phyloP scores from a whole-genome alignment of 2,113 vertebrate genomes.

The Chaenogobius annularis region DNA sequence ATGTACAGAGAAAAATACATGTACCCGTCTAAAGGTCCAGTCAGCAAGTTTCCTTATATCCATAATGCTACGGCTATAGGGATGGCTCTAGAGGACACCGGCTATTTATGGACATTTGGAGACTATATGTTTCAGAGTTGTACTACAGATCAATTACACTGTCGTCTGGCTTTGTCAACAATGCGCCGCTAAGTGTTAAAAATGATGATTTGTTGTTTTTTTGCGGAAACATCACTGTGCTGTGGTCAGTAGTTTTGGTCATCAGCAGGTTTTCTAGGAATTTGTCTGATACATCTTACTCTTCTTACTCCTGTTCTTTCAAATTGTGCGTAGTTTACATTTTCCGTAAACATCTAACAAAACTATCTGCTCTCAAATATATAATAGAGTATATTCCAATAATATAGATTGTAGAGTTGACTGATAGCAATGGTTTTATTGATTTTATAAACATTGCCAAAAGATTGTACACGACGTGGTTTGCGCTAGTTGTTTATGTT shows the following conservation, averaged over 20 bases:
- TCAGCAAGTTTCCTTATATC: conserved; percentile 56
- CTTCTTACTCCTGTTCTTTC: neutral
- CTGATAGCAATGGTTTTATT: too few species aligned
- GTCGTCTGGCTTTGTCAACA: conserved; percentile 29
- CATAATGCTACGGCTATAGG: conserved; percentile 37
- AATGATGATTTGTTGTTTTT: conserved; percentile 8
- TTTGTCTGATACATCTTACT: neutral
- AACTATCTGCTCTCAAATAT: too few species aligned
- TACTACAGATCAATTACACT: conserved; percentile 38
- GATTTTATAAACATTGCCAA: too few species aligned
- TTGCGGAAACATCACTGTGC: neutral
- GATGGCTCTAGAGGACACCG: conserved; percentile 47
- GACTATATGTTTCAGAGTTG: conserved; percentile 37
- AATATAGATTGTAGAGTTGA: too few species aligned
- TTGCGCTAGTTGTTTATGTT: too few species aligned
- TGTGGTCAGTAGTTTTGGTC: neutral
- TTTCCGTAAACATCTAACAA: too few species aligned
- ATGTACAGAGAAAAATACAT: conserved; percentile 41
- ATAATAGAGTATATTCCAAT: too few species aligned
- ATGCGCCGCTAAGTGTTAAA: neutral
- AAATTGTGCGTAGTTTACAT: neutral
- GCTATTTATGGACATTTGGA: conserved; percentile 48
- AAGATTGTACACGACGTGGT: too few species aligned
- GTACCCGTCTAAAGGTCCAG: conserved; percentile 23
- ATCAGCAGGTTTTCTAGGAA: neutral